Percentiles rank a stretch among this genome's conserved stretches.
Evolutionary conservation across 2,888 invertebrate genomes (phyloP).

Genomic region (Hetaerina titia): DNA sequence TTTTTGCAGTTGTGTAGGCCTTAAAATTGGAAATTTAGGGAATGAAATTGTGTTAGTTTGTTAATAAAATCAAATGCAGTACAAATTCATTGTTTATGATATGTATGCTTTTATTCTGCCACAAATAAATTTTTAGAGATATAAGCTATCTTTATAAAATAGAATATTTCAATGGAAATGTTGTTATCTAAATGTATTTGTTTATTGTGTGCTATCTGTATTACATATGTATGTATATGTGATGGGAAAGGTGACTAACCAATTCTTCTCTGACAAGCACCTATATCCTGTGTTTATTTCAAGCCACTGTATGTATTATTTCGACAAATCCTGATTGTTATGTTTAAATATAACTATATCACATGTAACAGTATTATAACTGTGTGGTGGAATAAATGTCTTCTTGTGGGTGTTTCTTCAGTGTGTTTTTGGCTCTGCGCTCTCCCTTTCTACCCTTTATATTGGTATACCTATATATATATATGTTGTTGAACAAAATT

Average conservation of each 20-base stretch:
- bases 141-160: slow-evolving; percentile 65
- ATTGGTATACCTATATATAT: neutral
- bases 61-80: slow-evolving; percentile 64
- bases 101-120: slow-evolving; percentile 66
- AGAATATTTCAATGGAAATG: slow-evolving; percentile 65
- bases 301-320: slow-evolving; percentile 65
- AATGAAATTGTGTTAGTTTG: slow-evolving; percentile 65
- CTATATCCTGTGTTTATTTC: slow-evolving; percentile 63
- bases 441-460: neutral
- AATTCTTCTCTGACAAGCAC: slow-evolving; percentile 57
- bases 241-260: slow-evolving; percentile 65
- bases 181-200: slow-evolving; percentile 66
- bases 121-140: slow-evolving; percentile 56
- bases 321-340: slow-evolving; percentile 64
- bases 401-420: slow-evolving; percentile 61
- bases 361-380: slow-evolving; percentile 67
- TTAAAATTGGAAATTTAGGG: slow-evolving; percentile 66
- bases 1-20: slow-evolving; percentile 67
- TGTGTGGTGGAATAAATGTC: slow-evolving; percentile 67
- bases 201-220: slow-evolving; percentile 65
- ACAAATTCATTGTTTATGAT: slow-evolving; percentile 66
- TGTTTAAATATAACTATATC: slow-evolving; percentile 67
- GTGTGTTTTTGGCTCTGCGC: slow-evolving; percentile 34
- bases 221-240: slow-evolving; percentile 61
- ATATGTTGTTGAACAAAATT: neutral